Base-by-base conservation (phyloP, 35 echinoderm and acorn worm species). In the Ophiothrix spiculata region DNA sequence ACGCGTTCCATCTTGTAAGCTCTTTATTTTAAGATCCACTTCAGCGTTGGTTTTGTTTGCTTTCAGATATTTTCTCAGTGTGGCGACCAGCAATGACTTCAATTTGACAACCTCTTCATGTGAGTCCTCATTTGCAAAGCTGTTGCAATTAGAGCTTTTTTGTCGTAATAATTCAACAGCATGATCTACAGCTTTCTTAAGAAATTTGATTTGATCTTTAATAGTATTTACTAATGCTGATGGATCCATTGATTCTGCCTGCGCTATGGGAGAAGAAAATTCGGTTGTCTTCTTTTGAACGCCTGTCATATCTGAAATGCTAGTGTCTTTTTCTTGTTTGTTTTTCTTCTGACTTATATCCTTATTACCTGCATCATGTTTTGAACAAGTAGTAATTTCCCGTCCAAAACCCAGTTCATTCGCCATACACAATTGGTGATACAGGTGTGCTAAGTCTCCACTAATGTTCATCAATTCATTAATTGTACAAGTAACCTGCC, bases 11-110 rank as follows among this genome's bases (percentile, higher is more conserved):
- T n/a, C n/a, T n/a, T n/a, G n/a, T n/a, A n/a, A n/a, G n/a, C n/a
- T n/a, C n/a, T n/a, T n/a, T n/a, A n/a, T n/a, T n/a, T n/a, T n/a
- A n/a, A n/a, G n/a, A n/a, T n/a, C n/a, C n/a, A n/a, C n/a, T n/a
- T n/a, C 94, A 16, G 94, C 94, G 29, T 90, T 97, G 38, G 94
- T 97, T 81, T 97, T 97, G 56, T 97, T 97, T 35, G 94, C 94
- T 79, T 97, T 97, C 10, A 97, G 84, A 45, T 92, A 90, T 37
- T 90, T 97, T 76, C 94, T 89, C 25, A 97, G 79, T 32, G 94
- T 97, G 4, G 87, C 90, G 21, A 97, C 75, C 2, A 97, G 80
- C 37, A 97, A 84, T 8, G 83, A 36, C 41, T 97, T 97, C 23
- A 92, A 75, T 74, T 93, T 93, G 39, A 97, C 87, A 31, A 97